Evolutionary conservation across 2,113 vertebrate species (phyloP), one percentile per base, ranked within the genome.

Genomic region (Oriolus oriolus): DNA sequence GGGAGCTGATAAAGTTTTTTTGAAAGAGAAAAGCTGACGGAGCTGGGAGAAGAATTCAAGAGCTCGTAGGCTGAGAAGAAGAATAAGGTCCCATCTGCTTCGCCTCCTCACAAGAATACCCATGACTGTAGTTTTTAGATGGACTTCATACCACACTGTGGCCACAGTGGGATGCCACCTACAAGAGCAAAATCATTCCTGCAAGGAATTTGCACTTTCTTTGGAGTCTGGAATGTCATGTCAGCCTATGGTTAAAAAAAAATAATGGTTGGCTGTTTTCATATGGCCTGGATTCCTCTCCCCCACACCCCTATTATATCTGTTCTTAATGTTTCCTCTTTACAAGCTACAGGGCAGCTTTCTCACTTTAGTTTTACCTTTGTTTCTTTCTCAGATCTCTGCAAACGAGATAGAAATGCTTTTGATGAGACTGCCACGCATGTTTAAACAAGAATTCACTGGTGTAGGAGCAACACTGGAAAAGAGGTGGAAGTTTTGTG

Each of bases 401-500:
- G 98, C 99, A 19, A 98, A 92, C 24, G 99, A 99, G 95, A 98
- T 99, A 52, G 99, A 99, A 95, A 98, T 98, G 63, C 98, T 99
- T 83, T 97, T 99, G 98, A 97, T 98, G 80, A 98, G 98, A 61
- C 98, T 99, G 93, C 99, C 99, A 27, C 97, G 94, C 87, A 99
- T 99, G 99, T 99, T 99, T 97, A 98, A 98, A 49, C 99, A 99
- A 97, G 99, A 99, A 95, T 99, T 99, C 97, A 99, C 99, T 18
- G 99, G 99, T 9, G 99, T 99, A 22, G 99, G 99, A 42, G 99
- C 99, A 15, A 99, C 98, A 2, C 97, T 99, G 98, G 99, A 99
- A 91, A 99, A 99, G 94, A 98, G 99, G 28, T 99, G 99, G 99
- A 99, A 99, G 97, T 98, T 99, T 97, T 99, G 99, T 94, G 99